Evolutionary conservation across 2,113 vertebrate species (phyloP).

Genomic region (Actenoides hombroni): DNA sequence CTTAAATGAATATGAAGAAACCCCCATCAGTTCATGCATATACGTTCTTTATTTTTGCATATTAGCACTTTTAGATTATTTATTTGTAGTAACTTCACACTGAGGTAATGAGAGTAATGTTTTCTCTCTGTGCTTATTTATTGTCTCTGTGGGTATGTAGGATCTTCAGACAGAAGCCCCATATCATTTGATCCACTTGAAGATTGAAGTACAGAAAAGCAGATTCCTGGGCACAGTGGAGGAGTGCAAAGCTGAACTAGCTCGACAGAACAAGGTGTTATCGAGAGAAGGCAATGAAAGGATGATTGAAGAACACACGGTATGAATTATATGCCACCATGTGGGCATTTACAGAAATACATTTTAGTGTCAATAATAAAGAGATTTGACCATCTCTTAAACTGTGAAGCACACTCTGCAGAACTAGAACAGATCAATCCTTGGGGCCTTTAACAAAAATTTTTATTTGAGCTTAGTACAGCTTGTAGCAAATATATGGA

Average conservation of each 20-base stretch:
- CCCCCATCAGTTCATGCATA: background rate
- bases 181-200: slow-evolving; percentile 87
- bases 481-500: background rate
- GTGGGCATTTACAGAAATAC: background rate
- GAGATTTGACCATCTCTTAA: background rate
- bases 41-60: background rate
- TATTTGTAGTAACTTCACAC: background rate
- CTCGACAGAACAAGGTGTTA: slow-evolving; percentile 81
- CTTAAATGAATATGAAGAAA: background rate
- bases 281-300: slow-evolving; percentile 85
- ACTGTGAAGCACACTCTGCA: background rate
- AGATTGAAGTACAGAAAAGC: slow-evolving; percentile 84
- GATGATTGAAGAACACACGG: slow-evolving; percentile 88
- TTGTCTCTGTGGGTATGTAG: slow-evolving; percentile 58
- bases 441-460: background rate
- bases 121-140: background rate
- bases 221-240: slow-evolving; percentile 79
- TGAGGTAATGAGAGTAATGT: background rate
- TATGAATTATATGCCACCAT: slow-evolving; percentile 48
- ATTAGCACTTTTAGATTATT: background rate
- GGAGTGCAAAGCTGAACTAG: slow-evolving; percentile 86
- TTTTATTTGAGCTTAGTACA: background rate
- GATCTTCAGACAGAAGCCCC: slow-evolving; percentile 92
- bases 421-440: background rate
- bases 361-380: background rate